A percentile compares a stretch with the other conserved stretches of the same genome.
Conservation (phyloP, 2,888 invertebrate genomes). For the Tiliacea aurago region DNA sequence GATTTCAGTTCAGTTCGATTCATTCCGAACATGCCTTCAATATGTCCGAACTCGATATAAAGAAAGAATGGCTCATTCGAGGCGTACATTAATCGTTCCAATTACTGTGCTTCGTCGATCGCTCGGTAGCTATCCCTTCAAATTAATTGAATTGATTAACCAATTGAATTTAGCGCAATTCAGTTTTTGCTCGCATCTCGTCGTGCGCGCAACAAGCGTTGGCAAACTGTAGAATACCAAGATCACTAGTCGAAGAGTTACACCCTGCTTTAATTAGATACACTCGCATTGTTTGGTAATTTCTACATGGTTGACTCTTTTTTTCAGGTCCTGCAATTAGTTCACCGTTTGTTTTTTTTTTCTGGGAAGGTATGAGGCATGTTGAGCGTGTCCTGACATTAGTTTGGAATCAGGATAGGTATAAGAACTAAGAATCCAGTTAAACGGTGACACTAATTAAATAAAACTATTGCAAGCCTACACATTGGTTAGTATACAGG, state of each 20-base stretch:
- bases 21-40: slow-evolving; percentile 80
- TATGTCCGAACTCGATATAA: slow-evolving; percentile 79
- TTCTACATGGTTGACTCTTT: slow-evolving; percentile 43
- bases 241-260: slow-evolving; percentile 47
- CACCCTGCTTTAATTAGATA: slow-evolving; percentile 52
- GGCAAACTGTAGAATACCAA: slow-evolving; percentile 53
- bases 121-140: slow-evolving; percentile 80
- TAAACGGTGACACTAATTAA: neutral
- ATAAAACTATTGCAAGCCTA: neutral
- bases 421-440: slow-evolving; percentile 37
- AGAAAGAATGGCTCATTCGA: slow-evolving; percentile 80
- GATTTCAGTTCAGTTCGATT: slow-evolving; percentile 73
- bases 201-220: slow-evolving; percentile 59
- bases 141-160: slow-evolving; percentile 89
- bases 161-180: slow-evolving; percentile 85
- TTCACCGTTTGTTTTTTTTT: slow-evolving; percentile 8
- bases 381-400: slow-evolving; percentile 30
- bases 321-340: slow-evolving; percentile 41
- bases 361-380: slow-evolving; percentile 1
- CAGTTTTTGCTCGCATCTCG: slow-evolving; percentile 77
- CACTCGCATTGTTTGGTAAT: slow-evolving; percentile 60
- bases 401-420: slow-evolving; percentile 27
- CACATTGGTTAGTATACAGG: no score
- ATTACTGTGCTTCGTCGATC: slow-evolving; percentile 79
- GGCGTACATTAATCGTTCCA: slow-evolving; percentile 84